Evolutionary conservation across 2,797 vertebrate species (phyloP).

Genomic region (Loris lydekkerianus): DNA sequence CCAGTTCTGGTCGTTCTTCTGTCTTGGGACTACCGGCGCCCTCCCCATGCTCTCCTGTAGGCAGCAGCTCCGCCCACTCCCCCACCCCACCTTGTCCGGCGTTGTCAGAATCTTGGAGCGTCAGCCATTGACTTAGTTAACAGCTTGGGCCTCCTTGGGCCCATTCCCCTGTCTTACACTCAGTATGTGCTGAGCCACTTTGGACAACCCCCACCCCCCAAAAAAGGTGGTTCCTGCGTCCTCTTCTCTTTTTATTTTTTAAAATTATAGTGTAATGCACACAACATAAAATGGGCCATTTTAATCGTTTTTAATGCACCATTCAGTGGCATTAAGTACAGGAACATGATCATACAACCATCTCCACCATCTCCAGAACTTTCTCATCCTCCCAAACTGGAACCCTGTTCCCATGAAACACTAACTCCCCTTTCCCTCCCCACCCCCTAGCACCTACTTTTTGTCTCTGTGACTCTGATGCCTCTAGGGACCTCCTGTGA

Average conservation of each 20-base stretch:
- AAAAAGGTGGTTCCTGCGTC: neutral
- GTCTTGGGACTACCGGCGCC: neutral
- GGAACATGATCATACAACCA: too few species aligned
- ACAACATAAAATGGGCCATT: neutral
- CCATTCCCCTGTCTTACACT: neutral
- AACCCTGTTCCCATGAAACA: neutral
- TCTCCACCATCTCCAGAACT: neutral
- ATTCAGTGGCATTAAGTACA: neutral
- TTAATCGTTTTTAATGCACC: neutral
- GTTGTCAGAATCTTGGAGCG: neutral
- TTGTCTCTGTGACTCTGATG: neutral
- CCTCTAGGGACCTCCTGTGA: neutral
- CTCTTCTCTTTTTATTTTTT: neutral
- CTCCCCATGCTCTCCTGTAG: neutral
- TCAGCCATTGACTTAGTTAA: neutral
- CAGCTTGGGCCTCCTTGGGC: neutral
- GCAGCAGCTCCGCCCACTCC: neutral
- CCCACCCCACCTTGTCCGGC: rapidly evolving
- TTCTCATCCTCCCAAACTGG: neutral
- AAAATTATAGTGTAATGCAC: neutral
- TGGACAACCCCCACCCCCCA: rapidly evolving
- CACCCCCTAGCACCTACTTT: neutral
- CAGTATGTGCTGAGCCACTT: neutral
- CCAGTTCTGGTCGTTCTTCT: too few species aligned
- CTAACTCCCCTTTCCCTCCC: neutral